Percentiles rank a stretch among this genome's conserved stretches.
Evolutionary conservation across 2,888 invertebrate genomes (phyloP).

Genomic region (Calameuta pallipes): DNA sequence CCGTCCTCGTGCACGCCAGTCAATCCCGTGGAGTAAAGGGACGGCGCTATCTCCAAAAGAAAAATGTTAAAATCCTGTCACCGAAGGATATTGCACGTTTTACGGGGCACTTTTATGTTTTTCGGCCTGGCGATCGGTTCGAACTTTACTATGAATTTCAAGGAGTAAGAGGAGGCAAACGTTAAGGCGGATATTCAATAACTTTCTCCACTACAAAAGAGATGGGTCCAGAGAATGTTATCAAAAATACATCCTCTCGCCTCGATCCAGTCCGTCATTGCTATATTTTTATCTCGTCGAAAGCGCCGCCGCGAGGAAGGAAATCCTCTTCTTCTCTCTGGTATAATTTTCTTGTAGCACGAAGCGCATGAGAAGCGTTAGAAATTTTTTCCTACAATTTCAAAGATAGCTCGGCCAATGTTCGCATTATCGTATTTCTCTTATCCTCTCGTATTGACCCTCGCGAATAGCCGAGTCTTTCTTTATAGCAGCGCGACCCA

Average conservation of each 20-base stretch:
- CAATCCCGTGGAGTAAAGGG: too few species aligned
- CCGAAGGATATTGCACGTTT: conserved; percentile 6
- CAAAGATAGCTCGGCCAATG: too few species aligned
- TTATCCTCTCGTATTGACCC: too few species aligned
- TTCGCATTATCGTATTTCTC: too few species aligned
- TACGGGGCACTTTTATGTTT: conserved; percentile 10
- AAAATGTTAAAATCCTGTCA: not conserved
- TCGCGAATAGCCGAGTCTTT: not conserved
- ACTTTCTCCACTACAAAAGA: conserved; percentile 17
- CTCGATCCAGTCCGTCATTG: not conserved
- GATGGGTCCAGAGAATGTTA: not conserved
- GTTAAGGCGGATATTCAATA: conserved; percentile 29
- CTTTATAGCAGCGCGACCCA: conserved; percentile 9
- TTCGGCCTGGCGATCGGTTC: not conserved
- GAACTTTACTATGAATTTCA: conserved; percentile 36
- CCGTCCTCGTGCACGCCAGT: too few species aligned
- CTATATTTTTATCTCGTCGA: too few species aligned
- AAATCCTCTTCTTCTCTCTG: too few species aligned
- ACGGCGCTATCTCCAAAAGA: not conserved
- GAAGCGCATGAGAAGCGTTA: too few species aligned
- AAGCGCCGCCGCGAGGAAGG: too few species aligned
- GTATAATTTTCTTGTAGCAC: too few species aligned
- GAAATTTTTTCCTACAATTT: too few species aligned
- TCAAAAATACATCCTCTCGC: conserved; percentile 1
- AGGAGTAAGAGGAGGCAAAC: conserved; percentile 31